Evolutionary conservation across 2,888 invertebrate species (phyloP).

Genomic region (Epinotia nisella): DNA sequence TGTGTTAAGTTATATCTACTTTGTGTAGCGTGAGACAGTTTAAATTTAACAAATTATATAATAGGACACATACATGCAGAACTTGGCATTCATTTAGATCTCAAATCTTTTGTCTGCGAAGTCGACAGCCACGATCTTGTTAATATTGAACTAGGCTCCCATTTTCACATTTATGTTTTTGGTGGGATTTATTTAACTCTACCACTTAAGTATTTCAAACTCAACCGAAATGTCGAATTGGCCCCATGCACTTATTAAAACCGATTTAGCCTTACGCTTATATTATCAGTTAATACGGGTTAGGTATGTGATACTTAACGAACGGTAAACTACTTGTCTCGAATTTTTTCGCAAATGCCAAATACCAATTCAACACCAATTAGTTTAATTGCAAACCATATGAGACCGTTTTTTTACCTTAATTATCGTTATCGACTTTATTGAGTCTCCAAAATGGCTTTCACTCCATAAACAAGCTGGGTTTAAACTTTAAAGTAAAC

Average conservation of each 20-base stretch:
- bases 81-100: too few species aligned
- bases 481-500: not conserved
- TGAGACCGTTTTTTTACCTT: constrained; percentile 3
- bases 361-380: constrained; percentile 7
- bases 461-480: constrained; percentile 16
- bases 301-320: constrained; percentile 8
- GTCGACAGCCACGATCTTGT: too few species aligned
- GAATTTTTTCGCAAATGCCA: constrained; percentile 8
- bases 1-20: too few species aligned
- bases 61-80: too few species aligned
- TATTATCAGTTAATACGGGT: not conserved
- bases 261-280: not conserved
- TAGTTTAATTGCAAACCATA: constrained; percentile 17
- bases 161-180: too few species aligned
- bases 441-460: constrained; percentile 14
- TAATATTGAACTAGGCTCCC: too few species aligned
- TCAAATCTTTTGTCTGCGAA: too few species aligned
- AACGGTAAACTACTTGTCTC: constrained; percentile 9
- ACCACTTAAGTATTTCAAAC: too few species aligned
- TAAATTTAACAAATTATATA: too few species aligned
- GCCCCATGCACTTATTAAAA: not conserved
- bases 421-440: constrained; percentile 21
- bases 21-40: too few species aligned
- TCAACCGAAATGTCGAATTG: not conserved
- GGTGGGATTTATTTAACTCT: too few species aligned